Conservation (phyloP, 2,113 vertebrate genomes). For the Callaeas wilsoni region DNA sequence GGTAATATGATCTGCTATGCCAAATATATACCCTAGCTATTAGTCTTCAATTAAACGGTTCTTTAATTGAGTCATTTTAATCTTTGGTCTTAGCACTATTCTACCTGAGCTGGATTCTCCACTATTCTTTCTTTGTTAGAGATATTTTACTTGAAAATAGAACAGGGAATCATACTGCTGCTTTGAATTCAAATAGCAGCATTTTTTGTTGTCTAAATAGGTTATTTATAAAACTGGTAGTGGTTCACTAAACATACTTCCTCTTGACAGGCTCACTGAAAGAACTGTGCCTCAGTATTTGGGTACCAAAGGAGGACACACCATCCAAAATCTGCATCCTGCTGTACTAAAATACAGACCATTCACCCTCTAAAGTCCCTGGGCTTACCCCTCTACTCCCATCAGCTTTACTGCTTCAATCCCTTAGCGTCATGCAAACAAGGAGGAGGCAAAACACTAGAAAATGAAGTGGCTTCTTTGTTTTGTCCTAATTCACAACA, state of each 20-base stretch:
- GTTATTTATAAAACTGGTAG: neutral
- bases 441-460: neutral
- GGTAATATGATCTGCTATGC: neutral
- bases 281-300: neutral
- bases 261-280: neutral
- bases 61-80: neutral
- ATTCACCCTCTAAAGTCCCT: neutral
- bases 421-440: neutral
- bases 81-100: neutral
- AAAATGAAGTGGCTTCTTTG: neutral
- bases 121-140: neutral
- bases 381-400: neutral
- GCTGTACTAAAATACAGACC: neutral
- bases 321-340: neutral
- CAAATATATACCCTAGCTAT: neutral
- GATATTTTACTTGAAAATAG: neutral
- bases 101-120: neutral
- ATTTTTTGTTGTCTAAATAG: neutral
- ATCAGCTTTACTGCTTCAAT: neutral
- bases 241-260: neutral
- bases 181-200: neutral
- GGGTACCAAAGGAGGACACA: neutral
- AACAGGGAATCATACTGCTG: neutral
- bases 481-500: neutral
- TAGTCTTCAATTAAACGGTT: neutral